Conservation (phyloP, 2,888 invertebrate species). For the Atethmia centrago region DNA sequence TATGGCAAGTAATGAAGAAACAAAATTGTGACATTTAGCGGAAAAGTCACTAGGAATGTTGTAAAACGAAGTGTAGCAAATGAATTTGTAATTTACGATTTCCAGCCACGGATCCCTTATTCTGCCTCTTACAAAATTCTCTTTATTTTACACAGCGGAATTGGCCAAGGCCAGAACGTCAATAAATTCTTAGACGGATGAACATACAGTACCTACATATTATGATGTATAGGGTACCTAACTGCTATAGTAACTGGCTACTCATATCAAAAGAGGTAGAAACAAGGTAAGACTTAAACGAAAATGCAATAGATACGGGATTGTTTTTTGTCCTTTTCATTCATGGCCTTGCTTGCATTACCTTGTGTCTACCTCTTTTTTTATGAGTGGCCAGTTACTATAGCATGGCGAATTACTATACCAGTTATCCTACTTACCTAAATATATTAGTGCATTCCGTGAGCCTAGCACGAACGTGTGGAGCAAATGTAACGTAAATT, state of each 20-base stretch:
- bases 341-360: too few species aligned
- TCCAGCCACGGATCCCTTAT: neutral
- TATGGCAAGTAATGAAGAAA: neutral
- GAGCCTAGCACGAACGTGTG: neutral
- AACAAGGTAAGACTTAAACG: too few species aligned
- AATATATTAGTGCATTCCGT: neutral
- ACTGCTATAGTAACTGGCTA: too few species aligned
- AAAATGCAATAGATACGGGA: too few species aligned
- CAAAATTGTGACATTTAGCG: neutral
- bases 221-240: too few species aligned
- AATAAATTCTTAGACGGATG: slow-evolving; percentile 11
- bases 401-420: too few species aligned
- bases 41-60: neutral
- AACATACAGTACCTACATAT: neutral
- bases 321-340: too few species aligned
- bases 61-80: slow-evolving; percentile 6
- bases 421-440: neutral
- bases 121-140: slow-evolving; percentile 22
- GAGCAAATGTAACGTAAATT: neutral
- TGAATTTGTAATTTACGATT: slow-evolving; percentile 43
- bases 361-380: too few species aligned
- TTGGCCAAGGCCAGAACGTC: slow-evolving; percentile 15
- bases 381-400: too few species aligned
- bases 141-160: slow-evolving; percentile 16
- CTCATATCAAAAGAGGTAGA: too few species aligned